These are phyloP conservation scores for Phthorimaea operculella DNA, from an alignment of 1,140 invertebrate genomes.

Conservation along the genomic window DNA sequence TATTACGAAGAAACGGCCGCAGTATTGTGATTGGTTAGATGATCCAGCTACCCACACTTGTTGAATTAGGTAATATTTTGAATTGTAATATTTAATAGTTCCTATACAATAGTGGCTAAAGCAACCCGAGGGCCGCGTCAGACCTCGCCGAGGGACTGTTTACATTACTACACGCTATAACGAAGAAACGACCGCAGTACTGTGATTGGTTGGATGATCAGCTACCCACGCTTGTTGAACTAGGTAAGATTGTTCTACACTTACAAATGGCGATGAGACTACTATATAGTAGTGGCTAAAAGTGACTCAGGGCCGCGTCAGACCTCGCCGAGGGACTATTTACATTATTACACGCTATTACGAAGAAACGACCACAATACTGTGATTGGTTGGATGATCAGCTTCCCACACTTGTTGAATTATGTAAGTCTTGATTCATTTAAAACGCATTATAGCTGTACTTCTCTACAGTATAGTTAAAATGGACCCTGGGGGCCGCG, in stretches of 20 bases:
- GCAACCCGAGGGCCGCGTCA: conserved; percentile 70
- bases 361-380: too few relatives aligned
- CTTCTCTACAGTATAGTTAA: too few relatives aligned
- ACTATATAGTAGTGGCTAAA: too few relatives aligned
- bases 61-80: conserved; percentile 47
- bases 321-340: too few relatives aligned
- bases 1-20: conserved; percentile 78
- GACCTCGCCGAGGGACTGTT: conserved; percentile 82
- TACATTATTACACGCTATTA: too few relatives aligned
- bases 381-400: too few relatives aligned
- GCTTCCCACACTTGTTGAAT: conserved; percentile 6
- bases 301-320: too few relatives aligned
- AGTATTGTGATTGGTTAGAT: too few relatives aligned
- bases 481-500: too few relatives aligned
- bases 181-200: conserved; percentile 71
- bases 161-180: conserved; percentile 71
- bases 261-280: conserved; percentile 32
- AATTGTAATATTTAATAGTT: too few relatives aligned
- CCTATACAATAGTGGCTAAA: too few relatives aligned
- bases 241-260: conserved; percentile 25
- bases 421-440: conserved; percentile 40
- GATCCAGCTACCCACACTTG: conserved; percentile 36
- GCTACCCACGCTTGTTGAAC: conserved; percentile 34
- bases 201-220: conserved; percentile 41
- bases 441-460: too few relatives aligned